A percentile compares a stretch with the other conserved stretches of the same genome.
Conservation (phyloP, 2,113 vertebrate genomes). For the Isichthys henryi region DNA sequence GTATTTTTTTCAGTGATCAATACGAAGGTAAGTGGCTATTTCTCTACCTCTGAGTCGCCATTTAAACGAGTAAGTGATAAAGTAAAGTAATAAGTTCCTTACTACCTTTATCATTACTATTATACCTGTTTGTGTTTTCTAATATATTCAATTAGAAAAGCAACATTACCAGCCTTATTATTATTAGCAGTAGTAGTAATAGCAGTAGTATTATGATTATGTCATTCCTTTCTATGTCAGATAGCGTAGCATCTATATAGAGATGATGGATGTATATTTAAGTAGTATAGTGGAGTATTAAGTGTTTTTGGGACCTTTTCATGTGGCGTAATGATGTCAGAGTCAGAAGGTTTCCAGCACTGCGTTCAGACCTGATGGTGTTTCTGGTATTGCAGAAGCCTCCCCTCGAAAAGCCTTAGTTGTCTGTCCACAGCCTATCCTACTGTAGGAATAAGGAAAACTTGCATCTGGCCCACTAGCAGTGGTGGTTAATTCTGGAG, state of each 20-base stretch:
- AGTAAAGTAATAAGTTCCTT: neutral
- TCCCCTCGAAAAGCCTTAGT: neutral
- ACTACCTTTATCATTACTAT: neutral
- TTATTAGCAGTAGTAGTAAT: neutral
- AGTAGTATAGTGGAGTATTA: neutral
- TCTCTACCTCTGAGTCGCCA: neutral
- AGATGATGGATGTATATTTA: neutral
- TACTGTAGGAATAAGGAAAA: neutral
- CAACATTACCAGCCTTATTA: neutral
- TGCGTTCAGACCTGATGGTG: neutral
- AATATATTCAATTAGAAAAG: neutral
- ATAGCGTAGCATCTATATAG: neutral
- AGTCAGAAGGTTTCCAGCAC: neutral
- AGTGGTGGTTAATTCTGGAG: neutral
- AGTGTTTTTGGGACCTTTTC: neutral
- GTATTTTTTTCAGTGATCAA: constrained; percentile 66
- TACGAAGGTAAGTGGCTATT: constrained; percentile 72
- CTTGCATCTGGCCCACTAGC: neutral
- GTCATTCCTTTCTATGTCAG: neutral
- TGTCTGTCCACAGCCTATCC: neutral
- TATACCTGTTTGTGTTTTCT: neutral
- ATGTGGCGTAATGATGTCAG: neutral
- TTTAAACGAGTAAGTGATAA: too few species aligned
- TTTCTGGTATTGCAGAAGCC: neutral
- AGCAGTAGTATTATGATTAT: neutral